phyloP scores from a whole-genome alignment of 2,888 invertebrate genomes.

The Lampropteryx suffumata region DNA sequence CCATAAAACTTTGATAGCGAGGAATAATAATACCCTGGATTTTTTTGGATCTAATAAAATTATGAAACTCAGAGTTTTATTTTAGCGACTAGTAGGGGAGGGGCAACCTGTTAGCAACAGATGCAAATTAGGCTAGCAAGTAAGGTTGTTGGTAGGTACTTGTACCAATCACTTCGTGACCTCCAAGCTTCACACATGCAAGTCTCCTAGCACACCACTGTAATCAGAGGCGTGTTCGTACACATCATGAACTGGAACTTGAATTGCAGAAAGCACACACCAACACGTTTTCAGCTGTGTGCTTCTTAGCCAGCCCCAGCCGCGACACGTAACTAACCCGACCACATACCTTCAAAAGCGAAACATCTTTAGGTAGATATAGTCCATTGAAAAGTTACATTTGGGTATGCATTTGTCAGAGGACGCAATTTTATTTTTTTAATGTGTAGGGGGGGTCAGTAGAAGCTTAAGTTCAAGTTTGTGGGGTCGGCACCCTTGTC shows the following conservation, averaged over 20 bases:
- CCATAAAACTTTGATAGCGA: constrained; percentile 21
- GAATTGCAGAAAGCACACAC: constrained; percentile 53
- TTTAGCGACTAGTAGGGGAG: constrained; percentile 1
- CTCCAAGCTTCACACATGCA: constrained; percentile 63
- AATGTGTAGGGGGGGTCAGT: no score
- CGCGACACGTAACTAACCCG: constrained; percentile 59
- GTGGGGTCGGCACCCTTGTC: no score
- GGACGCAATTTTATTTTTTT: no score
- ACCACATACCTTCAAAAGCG: constrained; percentile 39
- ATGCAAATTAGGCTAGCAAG: background rate
- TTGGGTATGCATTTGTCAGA: no score
- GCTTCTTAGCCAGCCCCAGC: constrained; percentile 59
- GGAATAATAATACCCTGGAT: constrained; percentile 13
- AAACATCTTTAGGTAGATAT: constrained; percentile 4
- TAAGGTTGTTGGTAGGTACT: constrained; percentile 10
- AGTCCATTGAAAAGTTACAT: no score
- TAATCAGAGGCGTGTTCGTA: constrained; percentile 64
- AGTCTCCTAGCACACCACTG: constrained; percentile 43
- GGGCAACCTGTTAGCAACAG: background rate
- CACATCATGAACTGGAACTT: constrained; percentile 56
- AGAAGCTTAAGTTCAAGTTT: no score
- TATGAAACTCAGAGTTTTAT: constrained; percentile 29
- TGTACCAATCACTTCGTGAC: constrained; percentile 65
- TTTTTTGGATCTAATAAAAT: background rate
- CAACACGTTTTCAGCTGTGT: constrained; percentile 42